Conservation (phyloP, 2,797 vertebrate genomes). For the Merluccius polli region DNA sequence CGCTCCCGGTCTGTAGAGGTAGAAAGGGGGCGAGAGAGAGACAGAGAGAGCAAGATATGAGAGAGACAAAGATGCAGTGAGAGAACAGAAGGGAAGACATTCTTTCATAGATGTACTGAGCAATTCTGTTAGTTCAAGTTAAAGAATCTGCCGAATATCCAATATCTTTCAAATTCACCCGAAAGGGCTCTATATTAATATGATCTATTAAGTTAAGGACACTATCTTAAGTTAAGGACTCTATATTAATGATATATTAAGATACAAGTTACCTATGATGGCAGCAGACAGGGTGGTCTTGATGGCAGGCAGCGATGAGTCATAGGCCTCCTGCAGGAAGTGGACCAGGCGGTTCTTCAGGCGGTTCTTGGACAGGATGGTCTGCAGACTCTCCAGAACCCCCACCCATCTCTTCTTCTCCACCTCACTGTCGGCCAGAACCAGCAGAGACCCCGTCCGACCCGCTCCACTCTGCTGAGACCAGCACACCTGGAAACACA, state of each 20-base stretch:
- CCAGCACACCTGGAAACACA: constrained; percentile 80
- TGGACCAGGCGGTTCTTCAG: constrained; percentile 84
- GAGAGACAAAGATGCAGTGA: not conserved
- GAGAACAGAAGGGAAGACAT: not conserved
- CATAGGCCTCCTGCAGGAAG: constrained; percentile 89
- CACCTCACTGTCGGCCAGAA: constrained; percentile 90
- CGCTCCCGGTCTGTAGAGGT: constrained; percentile 83
- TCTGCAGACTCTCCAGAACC: constrained; percentile 89
- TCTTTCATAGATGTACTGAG: not conserved
- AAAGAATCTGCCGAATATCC: not conserved
- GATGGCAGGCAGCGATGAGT: constrained; percentile 89
- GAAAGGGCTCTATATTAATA: constrained; percentile 62
- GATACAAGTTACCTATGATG: constrained; percentile 77
- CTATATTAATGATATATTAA: too few relatives aligned
- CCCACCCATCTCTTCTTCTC: constrained; percentile 97
- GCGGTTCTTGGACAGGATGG: constrained; percentile 88
- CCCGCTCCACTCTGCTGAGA: constrained; percentile 83
- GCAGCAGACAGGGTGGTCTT: constrained; percentile 85
- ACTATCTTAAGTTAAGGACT: not conserved
- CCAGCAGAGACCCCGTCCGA: constrained; percentile 84
- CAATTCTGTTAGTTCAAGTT: not conserved
- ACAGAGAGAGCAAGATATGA: not conserved
- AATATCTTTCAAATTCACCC: not conserved
- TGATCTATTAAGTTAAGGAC: too few relatives aligned
- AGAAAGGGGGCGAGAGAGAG: constrained; percentile 10